phyloP scores from a whole-genome alignment of 2,113 vertebrate genomes.

The Nipponia nippon region DNA sequence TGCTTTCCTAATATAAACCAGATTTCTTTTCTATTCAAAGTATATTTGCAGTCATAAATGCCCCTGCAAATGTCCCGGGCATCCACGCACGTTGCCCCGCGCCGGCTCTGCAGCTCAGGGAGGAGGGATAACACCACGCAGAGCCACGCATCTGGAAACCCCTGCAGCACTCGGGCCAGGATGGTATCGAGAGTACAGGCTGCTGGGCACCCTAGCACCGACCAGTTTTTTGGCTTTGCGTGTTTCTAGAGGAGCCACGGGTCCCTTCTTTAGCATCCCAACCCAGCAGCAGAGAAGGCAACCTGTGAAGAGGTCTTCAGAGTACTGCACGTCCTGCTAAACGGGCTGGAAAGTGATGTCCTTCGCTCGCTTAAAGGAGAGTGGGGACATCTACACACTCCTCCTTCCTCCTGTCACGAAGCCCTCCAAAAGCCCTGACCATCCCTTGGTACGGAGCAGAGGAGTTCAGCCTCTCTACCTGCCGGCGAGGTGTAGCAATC shows the following conservation, averaged over 20 bases:
- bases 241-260: neutral
- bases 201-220: neutral
- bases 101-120: fast-evolving
- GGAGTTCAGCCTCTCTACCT: neutral
- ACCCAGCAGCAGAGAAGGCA: neutral
- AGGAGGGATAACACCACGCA: fast-evolving
- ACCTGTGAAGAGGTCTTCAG: neutral
- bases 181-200: fast-evolving
- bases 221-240: neutral
- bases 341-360: neutral
- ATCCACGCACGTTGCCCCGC: neutral
- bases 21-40: neutral
- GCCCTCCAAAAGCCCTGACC: neutral
- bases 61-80: neutral
- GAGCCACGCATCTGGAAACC: neutral
- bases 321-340: neutral
- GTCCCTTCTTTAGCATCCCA: neutral
- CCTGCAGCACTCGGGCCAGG: neutral
- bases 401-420: neutral
- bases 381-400: neutral
- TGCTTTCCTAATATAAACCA: neutral
- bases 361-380: neutral
- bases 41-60: neutral
- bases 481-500: neutral
- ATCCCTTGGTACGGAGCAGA: fast-evolving